These are phyloP conservation scores for Heliconius hermathena DNA, from an alignment of 1,140 invertebrate genomes.

Conservation along the genomic window DNA sequence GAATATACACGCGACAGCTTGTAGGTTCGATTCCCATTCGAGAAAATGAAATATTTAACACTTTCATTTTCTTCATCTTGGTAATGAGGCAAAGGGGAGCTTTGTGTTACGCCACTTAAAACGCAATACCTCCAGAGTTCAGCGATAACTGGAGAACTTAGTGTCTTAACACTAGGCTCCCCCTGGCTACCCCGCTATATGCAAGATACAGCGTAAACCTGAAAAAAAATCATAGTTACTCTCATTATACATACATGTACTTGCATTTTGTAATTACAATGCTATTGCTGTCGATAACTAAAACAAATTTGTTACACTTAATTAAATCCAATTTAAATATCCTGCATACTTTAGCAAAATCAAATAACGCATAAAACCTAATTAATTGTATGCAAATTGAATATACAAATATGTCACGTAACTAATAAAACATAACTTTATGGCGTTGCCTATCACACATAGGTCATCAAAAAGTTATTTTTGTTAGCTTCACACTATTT, in stretches of 20 bases:
- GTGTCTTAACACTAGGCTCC: neutral
- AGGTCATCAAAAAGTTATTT: too few species aligned
- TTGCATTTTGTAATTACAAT: too few species aligned
- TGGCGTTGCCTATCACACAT: too few species aligned
- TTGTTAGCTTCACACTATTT: too few species aligned
- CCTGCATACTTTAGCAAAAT: neutral
- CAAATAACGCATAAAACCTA: neutral
- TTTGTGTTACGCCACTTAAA: too few species aligned
- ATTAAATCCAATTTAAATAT: neutral
- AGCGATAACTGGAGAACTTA: too few species aligned
- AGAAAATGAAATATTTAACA: too few species aligned
- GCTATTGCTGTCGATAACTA: neutral
- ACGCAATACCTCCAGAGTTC: too few species aligned
- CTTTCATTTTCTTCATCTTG: too few species aligned
- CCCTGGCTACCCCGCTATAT: neutral
- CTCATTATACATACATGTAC: neutral
- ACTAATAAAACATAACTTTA: constrained; percentile 9
- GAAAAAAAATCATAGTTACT: neutral
- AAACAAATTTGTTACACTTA: neutral
- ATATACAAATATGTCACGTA: constrained; percentile 25
- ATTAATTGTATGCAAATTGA: constrained; percentile 18
- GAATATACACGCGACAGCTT: too few species aligned
- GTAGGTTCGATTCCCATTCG: too few species aligned
- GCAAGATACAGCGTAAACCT: neutral
- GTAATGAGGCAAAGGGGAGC: too few species aligned